Evolutionary conservation across 2,113 vertebrate genomes (phyloP).

Genomic region (Naja naja): DNA sequence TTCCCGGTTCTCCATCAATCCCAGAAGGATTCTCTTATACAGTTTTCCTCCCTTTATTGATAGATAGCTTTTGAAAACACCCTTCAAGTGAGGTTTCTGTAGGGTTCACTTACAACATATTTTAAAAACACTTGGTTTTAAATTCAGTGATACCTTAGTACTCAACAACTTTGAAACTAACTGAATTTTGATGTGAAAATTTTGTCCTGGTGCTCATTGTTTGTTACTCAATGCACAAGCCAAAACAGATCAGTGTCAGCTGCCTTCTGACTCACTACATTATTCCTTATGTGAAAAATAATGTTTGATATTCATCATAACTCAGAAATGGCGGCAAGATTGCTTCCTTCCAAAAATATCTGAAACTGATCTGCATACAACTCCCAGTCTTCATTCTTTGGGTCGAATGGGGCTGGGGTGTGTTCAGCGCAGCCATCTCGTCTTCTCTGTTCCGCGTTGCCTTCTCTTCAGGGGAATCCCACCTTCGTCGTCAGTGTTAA

Average conservation of each 20-base stretch:
- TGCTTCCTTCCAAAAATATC: too few relatives aligned
- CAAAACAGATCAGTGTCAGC: neutral
- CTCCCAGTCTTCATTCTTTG: too few relatives aligned
- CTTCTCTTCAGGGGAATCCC: too few relatives aligned
- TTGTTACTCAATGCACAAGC: neutral
- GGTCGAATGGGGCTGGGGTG: too few relatives aligned
- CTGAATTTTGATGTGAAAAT: too few relatives aligned
- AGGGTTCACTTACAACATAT: neutral
- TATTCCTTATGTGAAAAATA: neutral
- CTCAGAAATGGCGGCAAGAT: too few relatives aligned
- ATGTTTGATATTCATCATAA: neutral
- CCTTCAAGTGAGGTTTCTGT: neutral
- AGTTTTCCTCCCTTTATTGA: neutral
- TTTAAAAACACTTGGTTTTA: neutral
- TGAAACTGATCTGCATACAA: too few relatives aligned
- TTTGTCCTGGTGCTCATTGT: too few relatives aligned
- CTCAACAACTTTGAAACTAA: neutral
- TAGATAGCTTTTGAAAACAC: neutral
- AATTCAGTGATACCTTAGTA: neutral
- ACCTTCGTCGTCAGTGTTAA: too few relatives aligned
- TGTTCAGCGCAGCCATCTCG: too few relatives aligned
- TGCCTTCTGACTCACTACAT: neutral
- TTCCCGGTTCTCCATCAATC: neutral
- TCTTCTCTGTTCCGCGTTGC: too few relatives aligned
- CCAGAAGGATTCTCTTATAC: neutral